Conservation (phyloP, 2,113 vertebrate species). For the Cavia porcellus region DNA sequence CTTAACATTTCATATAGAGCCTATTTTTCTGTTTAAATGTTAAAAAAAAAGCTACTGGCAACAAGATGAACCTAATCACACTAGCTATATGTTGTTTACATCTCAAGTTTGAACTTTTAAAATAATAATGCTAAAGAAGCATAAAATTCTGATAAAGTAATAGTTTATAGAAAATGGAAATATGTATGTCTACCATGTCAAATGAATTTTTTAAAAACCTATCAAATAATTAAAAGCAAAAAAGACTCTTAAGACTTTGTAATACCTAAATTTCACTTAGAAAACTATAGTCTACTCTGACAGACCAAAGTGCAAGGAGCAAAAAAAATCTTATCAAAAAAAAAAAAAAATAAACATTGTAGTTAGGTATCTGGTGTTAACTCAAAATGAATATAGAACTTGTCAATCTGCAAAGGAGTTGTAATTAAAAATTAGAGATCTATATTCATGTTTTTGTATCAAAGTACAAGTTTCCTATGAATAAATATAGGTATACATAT, state of each 20-base stretch:
- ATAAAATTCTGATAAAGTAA: slow-evolving; percentile 8
- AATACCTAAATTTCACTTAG: not conserved
- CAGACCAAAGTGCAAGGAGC: not conserved
- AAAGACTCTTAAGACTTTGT: not conserved
- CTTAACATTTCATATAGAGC: not conserved
- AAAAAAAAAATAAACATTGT: not conserved
- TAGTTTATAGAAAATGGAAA: slow-evolving; percentile 1
- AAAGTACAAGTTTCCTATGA: too few relatives aligned
- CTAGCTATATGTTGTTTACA: not conserved
- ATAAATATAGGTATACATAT: too few relatives aligned
- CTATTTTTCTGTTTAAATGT: slow-evolving; percentile 48
- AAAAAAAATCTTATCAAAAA: not conserved
- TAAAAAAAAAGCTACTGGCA: not conserved
- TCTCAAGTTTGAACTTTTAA: not conserved
- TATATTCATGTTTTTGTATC: too few relatives aligned
- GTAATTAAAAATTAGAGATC: slow-evolving; percentile 5
- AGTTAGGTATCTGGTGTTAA: slow-evolving; percentile 42
- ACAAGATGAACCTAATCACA: not conserved
- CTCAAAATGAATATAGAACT: not conserved
- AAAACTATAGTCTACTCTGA: not conserved
- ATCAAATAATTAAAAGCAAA: not conserved
- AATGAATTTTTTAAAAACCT: not conserved
- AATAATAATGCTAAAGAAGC: slow-evolving; percentile 19
- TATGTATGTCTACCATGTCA: not conserved
- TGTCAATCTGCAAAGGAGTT: not conserved